Base-by-base conservation (phyloP, 2,113 vertebrate species). In the Amphiprion percula region DNA sequence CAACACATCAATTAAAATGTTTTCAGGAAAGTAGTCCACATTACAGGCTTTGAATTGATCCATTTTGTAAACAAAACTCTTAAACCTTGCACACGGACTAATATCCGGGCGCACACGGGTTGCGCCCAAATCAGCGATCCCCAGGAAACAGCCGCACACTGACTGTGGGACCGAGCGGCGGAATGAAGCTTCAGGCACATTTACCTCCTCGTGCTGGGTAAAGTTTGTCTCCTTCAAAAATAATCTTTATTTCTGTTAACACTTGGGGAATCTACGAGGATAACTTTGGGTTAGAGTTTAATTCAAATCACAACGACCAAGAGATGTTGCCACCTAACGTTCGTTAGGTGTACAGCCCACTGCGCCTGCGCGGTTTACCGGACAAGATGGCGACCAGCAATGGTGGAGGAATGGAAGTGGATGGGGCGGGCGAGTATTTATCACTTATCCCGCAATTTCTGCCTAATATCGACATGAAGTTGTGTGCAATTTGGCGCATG, bases 391-490 rank as follows among this genome's bases (percentile, higher is more conserved):
- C 95, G 94, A 90, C 88, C 79, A 96, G 91, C 94, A 96, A 93
- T 94, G 95, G 94, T 88, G 94, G 95, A 80, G 96, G 95, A 87
- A 97, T 97, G 97, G 97, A 97, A 87, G 97, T 97, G 93, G 97
- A 97, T 75, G 95, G 94, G 70, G 94, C 96, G 92, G 96, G 97
- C 96, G 84, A 95, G 92, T 91, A 59, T 80, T 87, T 84, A 56
- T 81, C 63, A 21, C 10, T 70, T 79, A 77, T 73, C 21, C 17
- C 5, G 19, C 0, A 0, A 11, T 71, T 50, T 65, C 10, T 61
- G 10, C 17, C 28, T 1, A 2, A 62, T 64, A n/a, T 26, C 2
- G 16, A 15, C 28, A 17, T 1, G 1, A 10, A 39, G 0, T 0
- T 24, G 5, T 0, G 10, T 6, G 39, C 21, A 64, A 3, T 4